Evolutionary conservation across 1,140 invertebrate species (phyloP).

Genomic region (Brachystomella parvula): DNA sequence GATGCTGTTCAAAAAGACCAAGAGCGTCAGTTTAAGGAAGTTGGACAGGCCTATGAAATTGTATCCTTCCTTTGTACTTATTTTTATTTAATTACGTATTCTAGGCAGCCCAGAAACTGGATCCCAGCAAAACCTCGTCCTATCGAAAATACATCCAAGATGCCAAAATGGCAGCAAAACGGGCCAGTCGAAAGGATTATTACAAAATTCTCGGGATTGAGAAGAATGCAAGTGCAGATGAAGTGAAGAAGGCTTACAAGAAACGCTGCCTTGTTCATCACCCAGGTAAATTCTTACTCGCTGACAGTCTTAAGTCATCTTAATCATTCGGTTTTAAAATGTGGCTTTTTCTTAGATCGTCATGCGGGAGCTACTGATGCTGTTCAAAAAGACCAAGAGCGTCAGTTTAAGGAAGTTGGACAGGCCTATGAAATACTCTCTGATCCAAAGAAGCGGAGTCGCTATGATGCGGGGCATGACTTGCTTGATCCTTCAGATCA

Average conservation of each 20-base stretch:
- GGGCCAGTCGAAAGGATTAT: constrained; percentile 89
- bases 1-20: constrained; percentile 76
- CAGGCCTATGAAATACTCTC: constrained; percentile 93
- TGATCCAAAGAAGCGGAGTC: constrained; percentile 79
- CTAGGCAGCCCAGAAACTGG: constrained; percentile 23
- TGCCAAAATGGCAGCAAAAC: constrained; percentile 78
- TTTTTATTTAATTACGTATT: constrained; percentile 19
- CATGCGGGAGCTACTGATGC: constrained; percentile 75
- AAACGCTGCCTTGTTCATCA: constrained; percentile 81
- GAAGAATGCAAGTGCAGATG: constrained; percentile 76
- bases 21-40: constrained; percentile 92
- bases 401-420: constrained; percentile 93
- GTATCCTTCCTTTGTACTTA: background rate
- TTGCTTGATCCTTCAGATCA: constrained; percentile 57
- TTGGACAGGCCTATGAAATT: constrained; percentile 85
- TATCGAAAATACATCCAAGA: constrained; percentile 63
- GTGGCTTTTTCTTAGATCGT: constrained; percentile 54
- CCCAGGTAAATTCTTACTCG: constrained; percentile 50
- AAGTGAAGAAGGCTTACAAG: constrained; percentile 93
- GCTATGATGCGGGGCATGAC: constrained; percentile 90
- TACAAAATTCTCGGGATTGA: constrained; percentile 59
- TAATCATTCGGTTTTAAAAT: background rate
- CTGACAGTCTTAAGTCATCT: background rate
- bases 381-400: constrained; percentile 82
- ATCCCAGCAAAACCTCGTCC: constrained; percentile 17